Conservation (phyloP, 30 jellyfish, hydroid and myxozoan species). For the Chrysaora quinquecirrha region DNA sequence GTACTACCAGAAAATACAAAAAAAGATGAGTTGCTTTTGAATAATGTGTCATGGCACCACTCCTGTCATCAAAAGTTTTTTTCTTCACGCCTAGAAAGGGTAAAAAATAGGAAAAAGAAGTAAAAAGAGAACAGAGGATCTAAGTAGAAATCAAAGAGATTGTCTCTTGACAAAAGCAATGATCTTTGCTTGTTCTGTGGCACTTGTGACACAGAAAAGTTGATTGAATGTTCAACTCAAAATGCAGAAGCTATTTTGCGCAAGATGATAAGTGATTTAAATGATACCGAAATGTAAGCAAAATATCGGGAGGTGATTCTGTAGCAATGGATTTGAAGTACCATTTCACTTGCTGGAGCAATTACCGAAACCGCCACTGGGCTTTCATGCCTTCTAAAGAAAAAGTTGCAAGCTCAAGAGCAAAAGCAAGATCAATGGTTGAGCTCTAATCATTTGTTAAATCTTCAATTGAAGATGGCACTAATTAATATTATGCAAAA, state of each 20-base stretch:
- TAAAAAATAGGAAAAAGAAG: not conserved
- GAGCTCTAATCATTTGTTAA: not conserved
- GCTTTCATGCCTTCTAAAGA: not conserved
- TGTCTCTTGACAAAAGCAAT: not conserved
- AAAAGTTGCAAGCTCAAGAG: not conserved
- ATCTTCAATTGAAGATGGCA: not conserved
- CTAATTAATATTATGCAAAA: not conserved
- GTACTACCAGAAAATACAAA: not conserved
- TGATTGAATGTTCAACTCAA: not conserved
- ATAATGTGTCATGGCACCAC: not conserved
- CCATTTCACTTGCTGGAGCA: not conserved
- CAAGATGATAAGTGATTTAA: not conserved
- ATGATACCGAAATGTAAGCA: not conserved
- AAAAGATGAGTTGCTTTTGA: not conserved
- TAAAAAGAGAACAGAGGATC: not conserved
- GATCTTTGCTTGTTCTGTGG: no score
- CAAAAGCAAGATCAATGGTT: not conserved
- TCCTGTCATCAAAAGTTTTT: not conserved
- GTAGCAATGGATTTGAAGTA: not conserved
- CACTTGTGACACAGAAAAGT: not conserved
- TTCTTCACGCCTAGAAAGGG: not conserved
- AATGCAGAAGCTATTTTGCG: not conserved
- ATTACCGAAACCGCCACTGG: no score
- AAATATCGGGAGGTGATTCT: not conserved
- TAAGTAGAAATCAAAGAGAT: not conserved